A percentile compares a stretch with the other conserved stretches of the same genome.
These are phyloP conservation scores for Rhamnusium bicolor DNA, from an alignment of 2,888 invertebrate genomes.

Conservation along the genomic window DNA sequence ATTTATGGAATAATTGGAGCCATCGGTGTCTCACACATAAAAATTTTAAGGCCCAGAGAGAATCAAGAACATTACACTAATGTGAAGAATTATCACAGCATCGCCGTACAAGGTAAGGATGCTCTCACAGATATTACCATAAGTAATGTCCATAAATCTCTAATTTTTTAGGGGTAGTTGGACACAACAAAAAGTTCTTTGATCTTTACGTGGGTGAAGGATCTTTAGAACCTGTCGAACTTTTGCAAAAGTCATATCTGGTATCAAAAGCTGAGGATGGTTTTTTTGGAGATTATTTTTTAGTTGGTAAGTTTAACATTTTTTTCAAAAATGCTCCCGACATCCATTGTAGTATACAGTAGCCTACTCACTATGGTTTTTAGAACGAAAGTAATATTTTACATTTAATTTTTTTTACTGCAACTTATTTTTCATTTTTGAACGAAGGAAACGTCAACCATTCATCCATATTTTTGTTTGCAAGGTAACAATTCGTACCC, in stretches of 20 bases:
- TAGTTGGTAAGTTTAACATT: constrained; percentile 38
- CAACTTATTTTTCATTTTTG: too few species aligned
- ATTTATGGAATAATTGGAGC: constrained; percentile 40
- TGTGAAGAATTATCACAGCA: constrained; percentile 29
- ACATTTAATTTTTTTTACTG: too few species aligned
- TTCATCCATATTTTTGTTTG: too few species aligned
- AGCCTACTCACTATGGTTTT: too few species aligned
- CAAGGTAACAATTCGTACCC: constrained; percentile 38
- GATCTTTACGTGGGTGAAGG: constrained; percentile 38
- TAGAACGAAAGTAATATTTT: too few species aligned
- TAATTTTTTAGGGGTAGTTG: constrained; percentile 37
- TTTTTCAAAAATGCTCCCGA: background rate
- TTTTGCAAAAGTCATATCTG: constrained; percentile 40
- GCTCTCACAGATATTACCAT: too few species aligned
- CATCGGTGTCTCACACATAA: constrained; percentile 43
- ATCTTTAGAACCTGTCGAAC: constrained; percentile 30
- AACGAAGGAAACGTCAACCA: too few species aligned
- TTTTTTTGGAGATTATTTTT: constrained; percentile 37
- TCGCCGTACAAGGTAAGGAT: constrained; percentile 44
- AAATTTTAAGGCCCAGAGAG: constrained; percentile 39
- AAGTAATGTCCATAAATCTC: too few species aligned
- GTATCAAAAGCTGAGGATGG: constrained; percentile 26
- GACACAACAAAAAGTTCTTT: constrained; percentile 41
- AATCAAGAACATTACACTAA: constrained; percentile 11
- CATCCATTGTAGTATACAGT: background rate